Evolutionary conservation across 2,797 vertebrate genomes (phyloP), one percentile per base, ranked within the genome.

Genomic region (Bradypodion pumilum): DNA sequence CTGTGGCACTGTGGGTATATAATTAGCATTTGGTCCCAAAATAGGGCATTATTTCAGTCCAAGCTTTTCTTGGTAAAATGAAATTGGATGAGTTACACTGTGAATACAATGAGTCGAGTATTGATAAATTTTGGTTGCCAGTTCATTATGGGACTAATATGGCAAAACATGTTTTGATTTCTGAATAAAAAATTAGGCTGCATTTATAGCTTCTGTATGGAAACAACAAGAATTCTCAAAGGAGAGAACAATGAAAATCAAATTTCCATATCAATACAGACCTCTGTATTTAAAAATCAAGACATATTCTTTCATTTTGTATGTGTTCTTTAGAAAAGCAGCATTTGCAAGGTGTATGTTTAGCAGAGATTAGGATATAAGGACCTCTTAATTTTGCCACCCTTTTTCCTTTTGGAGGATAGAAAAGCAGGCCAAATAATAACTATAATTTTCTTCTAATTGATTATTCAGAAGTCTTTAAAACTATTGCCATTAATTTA

Each of bases 261-360:
- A 88, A 94, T 94, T 94, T 95, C 93, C 90, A 92, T 94, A 78
- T 94, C 82, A 95, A 94, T 94, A 80, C 82, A 92, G 81, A 60
- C 81, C 62, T 65, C 32, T 89, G 81, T 63, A 79, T 88, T 93
- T 80, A 82, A 84, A 91, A 94, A 94, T 89, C 80, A 90, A 93
- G 95, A 79, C 70, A 84, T 49, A 42, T 69, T 82, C 37, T 60
- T 89, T 90, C 15, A 23, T 84, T 93, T 92, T 88, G 63, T 66
- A 78, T 5, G 73, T 83, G 63, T 68, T 91, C 7, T 92, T 85
- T 84, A 85, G 86, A 65, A 92, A 92, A 89, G 88, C 72, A 85
- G 6, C 23, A 76, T 89, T 92, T 92, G 87, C 87, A 94, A 90
- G 62, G 83, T 84, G 62, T 70, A 66, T 93, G 86, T 92, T 94